Conservation (phyloP, 2,113 vertebrate species). For the Hippocampus zosterae region DNA sequence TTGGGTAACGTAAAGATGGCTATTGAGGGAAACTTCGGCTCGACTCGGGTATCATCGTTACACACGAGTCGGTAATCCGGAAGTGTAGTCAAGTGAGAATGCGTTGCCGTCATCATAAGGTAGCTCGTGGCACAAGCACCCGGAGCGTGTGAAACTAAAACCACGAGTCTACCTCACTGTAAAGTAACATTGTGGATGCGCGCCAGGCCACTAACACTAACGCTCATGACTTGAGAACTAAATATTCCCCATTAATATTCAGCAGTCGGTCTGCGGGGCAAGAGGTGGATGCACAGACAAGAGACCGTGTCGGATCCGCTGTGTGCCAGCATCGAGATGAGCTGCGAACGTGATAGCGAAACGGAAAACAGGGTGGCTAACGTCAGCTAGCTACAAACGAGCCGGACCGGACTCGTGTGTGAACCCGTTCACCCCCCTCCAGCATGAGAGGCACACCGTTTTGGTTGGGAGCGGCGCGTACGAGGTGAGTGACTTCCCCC, state of each 20-base stretch:
- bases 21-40: neutral
- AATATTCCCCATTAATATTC: too few species aligned
- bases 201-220: neutral
- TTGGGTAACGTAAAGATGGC: neutral
- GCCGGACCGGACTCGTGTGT: constrained; percentile 7
- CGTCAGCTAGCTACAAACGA: constrained; percentile 19
- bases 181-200: neutral
- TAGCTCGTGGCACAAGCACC: neutral
- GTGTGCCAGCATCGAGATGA: constrained; percentile 25
- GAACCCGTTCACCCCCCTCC: neutral
- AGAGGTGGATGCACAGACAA: constrained; percentile 13
- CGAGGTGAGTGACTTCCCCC: constrained; percentile 39
- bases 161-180: neutral
- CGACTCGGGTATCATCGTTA: constrained; percentile 12
- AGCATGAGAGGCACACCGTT: constrained; percentile 3
- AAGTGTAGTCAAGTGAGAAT: constrained; percentile 55
- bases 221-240: neutral
- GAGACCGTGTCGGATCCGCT: neutral
- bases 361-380: constrained; percentile 21
- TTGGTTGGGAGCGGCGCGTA: constrained; percentile 1
- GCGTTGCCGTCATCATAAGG: constrained; percentile 10
- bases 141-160: neutral
- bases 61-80: constrained; percentile 45
- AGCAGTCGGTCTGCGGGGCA: neutral
- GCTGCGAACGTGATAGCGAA: constrained; percentile 24